phyloP scores from a whole-genome alignment of 1,140 invertebrate genomes.

The Samia ricini region DNA sequence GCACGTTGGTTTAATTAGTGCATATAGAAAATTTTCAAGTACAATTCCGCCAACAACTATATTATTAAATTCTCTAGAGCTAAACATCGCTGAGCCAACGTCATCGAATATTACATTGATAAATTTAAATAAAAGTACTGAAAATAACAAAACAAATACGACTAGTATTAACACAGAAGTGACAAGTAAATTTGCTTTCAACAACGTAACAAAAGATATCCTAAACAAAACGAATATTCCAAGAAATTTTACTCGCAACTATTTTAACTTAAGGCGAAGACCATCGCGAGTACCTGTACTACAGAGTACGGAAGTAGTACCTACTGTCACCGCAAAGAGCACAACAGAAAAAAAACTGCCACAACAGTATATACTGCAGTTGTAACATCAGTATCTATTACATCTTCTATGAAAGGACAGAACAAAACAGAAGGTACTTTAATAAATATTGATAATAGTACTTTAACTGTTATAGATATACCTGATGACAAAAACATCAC shows the following conservation, averaged over 20 bases:
- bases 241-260: constrained; percentile 59
- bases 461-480: constrained; percentile 20
- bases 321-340: constrained; percentile 34
- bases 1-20: constrained; percentile 67
- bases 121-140: constrained; percentile 39
- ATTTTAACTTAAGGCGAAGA: constrained; percentile 56
- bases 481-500: constrained; percentile 35
- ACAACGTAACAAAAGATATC: constrained; percentile 31
- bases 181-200: constrained; percentile 21
- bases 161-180: constrained; percentile 30
- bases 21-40: constrained; percentile 67
- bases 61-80: constrained; percentile 31
- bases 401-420: constrained; percentile 69
- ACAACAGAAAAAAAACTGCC: constrained; percentile 63
- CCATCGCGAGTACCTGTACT: constrained; percentile 50
- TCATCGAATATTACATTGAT: constrained; percentile 43
- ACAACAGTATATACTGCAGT: constrained; percentile 75
- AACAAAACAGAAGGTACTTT: constrained; percentile 56
- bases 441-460: constrained; percentile 46
- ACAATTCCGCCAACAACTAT: constrained; percentile 48
- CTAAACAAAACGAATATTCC: constrained; percentile 36
- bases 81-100: constrained; percentile 52
- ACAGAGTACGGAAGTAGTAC: constrained; percentile 49
- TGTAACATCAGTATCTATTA: constrained; percentile 76
- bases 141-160: constrained; percentile 25